A percentile compares a stretch with the other conserved stretches of the same genome.
Conservation (phyloP, 2,888 invertebrate genomes). For the Meliscaeva auricollis region DNA sequence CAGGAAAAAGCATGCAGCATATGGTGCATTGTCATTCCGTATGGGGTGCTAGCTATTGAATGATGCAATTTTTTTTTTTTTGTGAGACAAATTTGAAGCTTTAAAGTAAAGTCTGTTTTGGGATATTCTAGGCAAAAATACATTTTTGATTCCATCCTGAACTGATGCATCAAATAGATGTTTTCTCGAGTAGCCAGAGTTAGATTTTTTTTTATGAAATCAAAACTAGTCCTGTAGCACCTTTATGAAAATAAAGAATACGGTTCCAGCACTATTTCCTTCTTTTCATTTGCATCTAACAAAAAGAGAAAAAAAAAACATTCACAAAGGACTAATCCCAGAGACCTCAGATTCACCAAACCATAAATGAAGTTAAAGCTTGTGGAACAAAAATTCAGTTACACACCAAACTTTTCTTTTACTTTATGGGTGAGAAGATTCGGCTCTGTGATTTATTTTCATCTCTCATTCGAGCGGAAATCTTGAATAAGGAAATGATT, state of each 20-base stretch:
- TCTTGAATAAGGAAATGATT: conserved; percentile 76
- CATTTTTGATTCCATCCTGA: no score
- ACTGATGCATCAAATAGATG: no score
- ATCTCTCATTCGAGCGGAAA: conserved; percentile 67
- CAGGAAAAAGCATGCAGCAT: conserved; percentile 19
- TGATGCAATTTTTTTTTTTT: conserved; percentile 1
- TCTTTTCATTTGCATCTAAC: no score
- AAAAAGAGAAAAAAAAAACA: neutral
- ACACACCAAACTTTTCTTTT: conserved; percentile 64
- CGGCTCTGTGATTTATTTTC: conserved; percentile 45
- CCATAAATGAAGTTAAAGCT: conserved; percentile 45
- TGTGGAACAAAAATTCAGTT: conserved; percentile 69
- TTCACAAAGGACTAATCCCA: conserved; percentile 23
- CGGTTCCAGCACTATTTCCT: no score
- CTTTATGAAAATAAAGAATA: no score
- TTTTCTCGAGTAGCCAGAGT: no score
- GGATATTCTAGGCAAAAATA: no score
- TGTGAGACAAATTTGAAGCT: conserved; percentile 36
- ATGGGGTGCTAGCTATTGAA: neutral
- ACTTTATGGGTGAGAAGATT: neutral
- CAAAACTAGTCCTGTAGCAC: no score
- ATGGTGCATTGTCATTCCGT: conserved; percentile 33
- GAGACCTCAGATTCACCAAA: conserved; percentile 23
- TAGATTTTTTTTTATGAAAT: no score
- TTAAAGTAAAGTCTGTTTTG: conserved; percentile 39